Base-by-base conservation (phyloP, 2,888 invertebrate species). In the Cataglyphis albicans region DNA sequence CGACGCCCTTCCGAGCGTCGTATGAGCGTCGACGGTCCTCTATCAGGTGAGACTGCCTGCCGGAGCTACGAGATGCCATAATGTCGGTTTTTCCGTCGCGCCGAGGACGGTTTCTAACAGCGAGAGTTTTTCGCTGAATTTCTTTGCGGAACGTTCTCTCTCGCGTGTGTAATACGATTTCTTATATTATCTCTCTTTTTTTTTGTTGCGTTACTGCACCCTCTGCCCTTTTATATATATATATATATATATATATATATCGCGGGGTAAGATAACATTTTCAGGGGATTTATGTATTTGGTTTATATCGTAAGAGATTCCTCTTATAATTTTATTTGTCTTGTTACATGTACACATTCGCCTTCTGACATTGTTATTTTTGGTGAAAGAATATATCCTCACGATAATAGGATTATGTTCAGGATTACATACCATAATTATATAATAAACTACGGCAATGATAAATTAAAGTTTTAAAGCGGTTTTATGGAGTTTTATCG, bases 1-100 rank as follows among this genome's bases (percentile, higher is more conserved):
- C 87, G 84, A 82, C 83, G 84, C 73, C 32, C 81, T 76, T 75
- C 88, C 88, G 82, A 70, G 52, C 72, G 83, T 88, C 86, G 81
- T 41, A 67, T 55, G 57, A 63, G 73, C 68, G 72, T 76, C 64
- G 83, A 25, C 48, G 73, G 72, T 86, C 81, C 48, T 72, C 78
- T 52, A 81, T 86, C 74, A 65, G 78, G 78, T 80, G 59, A 64
- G 29, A 48, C 78, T 72, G 52, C 7, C 29, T 29, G 29, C 29
- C 29, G 59, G 15, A 52, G 76, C 76, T 76, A 65, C 55, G 76
- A 44, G 65, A 59, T 15, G 32, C 75, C 75, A 55, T 78, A 78
- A 72, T 59, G 78, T 29, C 76, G 75, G 52, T 75, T 75, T 75
- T 81, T 75, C 76, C 52, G 9, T 55, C 52, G 41, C 70, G 21